Evolutionary conservation across 2,113 vertebrate genomes (phyloP).

Genomic region (Chionomys nivalis): DNA sequence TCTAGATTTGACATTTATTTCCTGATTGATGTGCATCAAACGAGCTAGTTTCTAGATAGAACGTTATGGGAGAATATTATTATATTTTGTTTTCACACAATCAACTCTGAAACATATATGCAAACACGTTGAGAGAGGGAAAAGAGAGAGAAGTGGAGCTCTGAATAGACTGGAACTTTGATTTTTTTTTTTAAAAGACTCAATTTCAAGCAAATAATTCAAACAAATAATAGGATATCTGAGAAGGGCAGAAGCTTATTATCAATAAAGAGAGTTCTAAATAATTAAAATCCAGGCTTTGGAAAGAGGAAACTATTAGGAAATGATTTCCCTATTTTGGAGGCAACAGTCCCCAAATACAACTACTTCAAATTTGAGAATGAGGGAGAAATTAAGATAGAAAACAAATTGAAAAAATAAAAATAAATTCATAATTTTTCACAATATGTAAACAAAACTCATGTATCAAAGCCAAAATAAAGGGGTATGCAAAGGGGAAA

Average conservation of each 20-base stretch:
- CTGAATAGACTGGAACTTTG: not conserved
- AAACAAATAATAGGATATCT: slow-evolving; percentile 7
- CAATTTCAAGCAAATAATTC: slow-evolving; percentile 37
- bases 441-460: not conserved
- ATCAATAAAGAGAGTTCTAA: not conserved
- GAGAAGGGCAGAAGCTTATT: not conserved
- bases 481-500: not conserved
- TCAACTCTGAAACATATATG: slow-evolving; percentile 13
- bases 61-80: not conserved
- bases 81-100: slow-evolving; percentile 43
- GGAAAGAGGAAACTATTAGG: not conserved
- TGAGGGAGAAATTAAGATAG: not conserved
- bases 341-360: not conserved
- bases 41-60: not conserved
- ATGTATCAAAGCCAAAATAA: not conserved
- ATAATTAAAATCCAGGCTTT: not conserved
- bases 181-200: not conserved
- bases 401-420: slow-evolving; percentile 1
- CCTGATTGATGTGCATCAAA: not conserved
- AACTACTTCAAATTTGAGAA: not conserved
- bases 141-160: not conserved
- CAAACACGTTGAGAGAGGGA: not conserved
- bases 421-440: not conserved
- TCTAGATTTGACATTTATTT: not conserved
- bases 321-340: not conserved